phyloP scores from a whole-genome alignment of 2,888 invertebrate genomes.

The Drosophila pegasa region DNA sequence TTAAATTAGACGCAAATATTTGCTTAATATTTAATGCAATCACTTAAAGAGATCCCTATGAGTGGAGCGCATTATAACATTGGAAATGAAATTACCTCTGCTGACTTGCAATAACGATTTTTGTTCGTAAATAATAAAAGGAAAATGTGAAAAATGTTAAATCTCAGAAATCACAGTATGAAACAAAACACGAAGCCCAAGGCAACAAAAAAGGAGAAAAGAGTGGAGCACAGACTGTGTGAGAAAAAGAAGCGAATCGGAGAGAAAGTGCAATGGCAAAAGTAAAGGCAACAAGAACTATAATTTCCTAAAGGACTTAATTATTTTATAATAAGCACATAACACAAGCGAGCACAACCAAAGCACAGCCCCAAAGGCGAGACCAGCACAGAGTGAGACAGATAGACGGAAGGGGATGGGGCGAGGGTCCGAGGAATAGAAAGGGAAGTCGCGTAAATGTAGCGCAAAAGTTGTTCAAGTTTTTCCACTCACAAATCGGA shows the following conservation, averaged over 20 bases:
- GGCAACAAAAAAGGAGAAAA: constrained; percentile 11
- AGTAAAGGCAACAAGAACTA: constrained; percentile 67
- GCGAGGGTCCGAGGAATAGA: constrained; percentile 13
- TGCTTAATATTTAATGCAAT: neutral
- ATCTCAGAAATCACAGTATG: constrained; percentile 31
- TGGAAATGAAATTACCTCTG: neutral
- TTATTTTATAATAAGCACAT: constrained; percentile 82
- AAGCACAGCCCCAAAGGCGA: constrained; percentile 36
- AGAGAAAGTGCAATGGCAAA: constrained; percentile 35
- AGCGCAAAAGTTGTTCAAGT: constrained; percentile 67
- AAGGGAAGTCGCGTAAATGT: constrained; percentile 67
- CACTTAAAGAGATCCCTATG: neutral
- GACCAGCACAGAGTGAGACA: neutral
- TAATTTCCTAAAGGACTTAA: constrained; percentile 82
- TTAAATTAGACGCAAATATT: neutral
- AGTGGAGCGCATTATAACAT: neutral
- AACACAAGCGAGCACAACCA: constrained; percentile 57
- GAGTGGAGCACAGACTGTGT: constrained; percentile 49
- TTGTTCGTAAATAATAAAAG: neutral
- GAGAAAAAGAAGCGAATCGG: constrained; percentile 20
- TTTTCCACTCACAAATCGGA: constrained; percentile 56
- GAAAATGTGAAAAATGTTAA: constrained; percentile 6
- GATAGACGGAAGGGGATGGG: too few relatives aligned
- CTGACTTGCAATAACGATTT: neutral
- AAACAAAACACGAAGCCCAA: constrained; percentile 10